Conservation (phyloP, 64 coral and sea anemone species). For the Platygyra sinensis region DNA sequence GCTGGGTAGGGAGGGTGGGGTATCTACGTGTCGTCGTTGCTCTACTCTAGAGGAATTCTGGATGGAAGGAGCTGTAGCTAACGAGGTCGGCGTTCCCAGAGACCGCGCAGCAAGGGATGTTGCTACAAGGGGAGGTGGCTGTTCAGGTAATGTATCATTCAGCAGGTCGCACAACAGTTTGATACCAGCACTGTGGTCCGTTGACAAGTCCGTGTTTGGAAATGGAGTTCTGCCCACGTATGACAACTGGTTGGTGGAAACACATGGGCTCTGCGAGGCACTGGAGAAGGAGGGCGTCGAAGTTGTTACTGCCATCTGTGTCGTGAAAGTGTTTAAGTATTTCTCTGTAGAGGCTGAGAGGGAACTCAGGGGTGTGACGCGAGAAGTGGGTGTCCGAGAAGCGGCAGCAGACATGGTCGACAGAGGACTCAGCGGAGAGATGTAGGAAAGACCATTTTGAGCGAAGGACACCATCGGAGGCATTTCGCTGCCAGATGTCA, state of each 20-base stretch:
- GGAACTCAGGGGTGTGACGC: constrained; percentile 17
- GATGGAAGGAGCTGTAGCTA: background rate
- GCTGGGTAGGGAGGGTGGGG: background rate
- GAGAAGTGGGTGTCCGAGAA: background rate
- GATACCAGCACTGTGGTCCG: constrained; percentile 84
- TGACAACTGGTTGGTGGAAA: background rate
- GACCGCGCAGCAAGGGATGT: constrained; percentile 19
- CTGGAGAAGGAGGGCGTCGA: background rate
- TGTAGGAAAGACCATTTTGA: constrained; percentile 54
- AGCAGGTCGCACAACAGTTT: constrained; percentile 86
- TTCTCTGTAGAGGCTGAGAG: constrained; percentile 36
- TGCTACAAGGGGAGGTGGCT: constrained; percentile 19
- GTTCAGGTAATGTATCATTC: constrained; percentile 70
- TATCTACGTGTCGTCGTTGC: background rate
- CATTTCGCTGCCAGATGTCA: constrained; percentile 23
- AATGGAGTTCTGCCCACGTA: background rate
- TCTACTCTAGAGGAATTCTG: background rate
- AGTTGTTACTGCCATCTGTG: background rate
- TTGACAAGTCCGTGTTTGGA: constrained; percentile 32
- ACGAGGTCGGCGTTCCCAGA: constrained; percentile 36
- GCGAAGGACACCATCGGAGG: constrained; percentile 62
- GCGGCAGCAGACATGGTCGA: background rate
- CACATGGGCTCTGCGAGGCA: background rate
- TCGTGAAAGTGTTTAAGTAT: constrained; percentile 41
- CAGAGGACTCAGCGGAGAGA: constrained; percentile 70